phyloP scores from a whole-genome alignment of 2,797 vertebrate species.

The Salarias fasciatus region DNA sequence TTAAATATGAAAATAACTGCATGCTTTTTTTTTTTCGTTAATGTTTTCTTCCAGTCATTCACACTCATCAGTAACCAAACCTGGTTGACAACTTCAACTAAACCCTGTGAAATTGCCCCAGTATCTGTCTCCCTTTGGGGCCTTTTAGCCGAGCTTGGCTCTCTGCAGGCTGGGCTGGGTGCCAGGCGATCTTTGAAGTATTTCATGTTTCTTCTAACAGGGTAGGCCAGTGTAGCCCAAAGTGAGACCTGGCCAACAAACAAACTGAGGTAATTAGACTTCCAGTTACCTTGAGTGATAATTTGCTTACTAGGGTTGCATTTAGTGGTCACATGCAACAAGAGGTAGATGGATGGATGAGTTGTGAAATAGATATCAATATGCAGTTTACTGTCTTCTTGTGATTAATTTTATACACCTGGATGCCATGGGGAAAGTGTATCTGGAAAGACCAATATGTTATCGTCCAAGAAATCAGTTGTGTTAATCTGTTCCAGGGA shows the following conservation, averaged over 20 bases:
- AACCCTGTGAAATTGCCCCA: constrained; percentile 62
- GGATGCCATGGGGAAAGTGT: no score
- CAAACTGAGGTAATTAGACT: constrained; percentile 1
- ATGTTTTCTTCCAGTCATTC: constrained; percentile 17
- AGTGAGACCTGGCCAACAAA: constrained; percentile 36
- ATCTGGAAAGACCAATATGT: no score
- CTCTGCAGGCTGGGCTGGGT: constrained; percentile 51
- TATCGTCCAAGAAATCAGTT: no score
- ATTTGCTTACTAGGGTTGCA: neutral
- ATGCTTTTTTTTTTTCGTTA: constrained; percentile 20
- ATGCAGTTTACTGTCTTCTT: no score
- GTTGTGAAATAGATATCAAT: no score
- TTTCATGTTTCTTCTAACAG: constrained; percentile 55
- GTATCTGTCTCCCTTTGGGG: constrained; percentile 63
- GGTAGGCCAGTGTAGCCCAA: constrained; percentile 43
- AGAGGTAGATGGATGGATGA: no score
- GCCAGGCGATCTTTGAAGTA: constrained; percentile 62
- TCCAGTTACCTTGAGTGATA: constrained; percentile 1
- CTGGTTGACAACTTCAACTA: constrained; percentile 57
- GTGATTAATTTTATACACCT: no score
- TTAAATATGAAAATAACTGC: constrained; percentile 21
- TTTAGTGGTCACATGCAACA: constrained; percentile 1
- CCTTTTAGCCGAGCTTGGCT: constrained; percentile 68
- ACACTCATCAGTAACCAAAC: constrained; percentile 59
- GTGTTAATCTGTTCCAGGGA: no score